Conservation (phyloP, 1,140 invertebrate species). For the Bombyx mandarina region DNA sequence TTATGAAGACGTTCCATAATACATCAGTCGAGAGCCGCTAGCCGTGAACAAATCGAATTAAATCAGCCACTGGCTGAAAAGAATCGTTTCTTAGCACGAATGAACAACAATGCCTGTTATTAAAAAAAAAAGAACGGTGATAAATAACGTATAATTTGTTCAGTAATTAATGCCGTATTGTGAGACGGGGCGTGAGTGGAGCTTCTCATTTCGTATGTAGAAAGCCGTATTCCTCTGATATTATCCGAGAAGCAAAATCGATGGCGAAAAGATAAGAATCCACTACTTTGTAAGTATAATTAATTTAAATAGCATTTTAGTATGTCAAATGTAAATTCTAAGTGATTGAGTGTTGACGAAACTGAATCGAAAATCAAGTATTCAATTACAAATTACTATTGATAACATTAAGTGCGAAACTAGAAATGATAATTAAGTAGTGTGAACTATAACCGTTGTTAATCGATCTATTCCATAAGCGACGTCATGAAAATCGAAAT, state of each 20-base stretch:
- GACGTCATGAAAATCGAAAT: too few relatives aligned
- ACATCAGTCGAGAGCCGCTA: slow-evolving; percentile 15
- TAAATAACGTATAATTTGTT: slow-evolving; percentile 64
- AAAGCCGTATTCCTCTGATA: slow-evolving; percentile 32
- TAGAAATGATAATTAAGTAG: too few relatives aligned
- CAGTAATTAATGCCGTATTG: slow-evolving; percentile 52
- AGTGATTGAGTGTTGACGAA: too few relatives aligned
- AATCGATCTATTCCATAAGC: too few relatives aligned
- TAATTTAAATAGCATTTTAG: slow-evolving; percentile 31
- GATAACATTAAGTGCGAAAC: too few relatives aligned
- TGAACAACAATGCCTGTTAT: slow-evolving; percentile 62
- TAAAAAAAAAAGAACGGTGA: slow-evolving; percentile 52
- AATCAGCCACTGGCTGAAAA: slow-evolving; percentile 59
- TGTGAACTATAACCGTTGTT: too few relatives aligned
- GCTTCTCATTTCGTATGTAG: slow-evolving; percentile 57
- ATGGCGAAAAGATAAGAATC: slow-evolving; percentile 44
- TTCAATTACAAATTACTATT: too few relatives aligned
- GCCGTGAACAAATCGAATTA: slow-evolving; percentile 55
- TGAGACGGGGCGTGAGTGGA: slow-evolving; percentile 62
- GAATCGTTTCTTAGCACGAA: slow-evolving; percentile 65
- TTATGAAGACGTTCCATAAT: slow-evolving; percentile 39
- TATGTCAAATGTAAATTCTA: slow-evolving; percentile 16
- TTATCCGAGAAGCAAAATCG: slow-evolving; percentile 28
- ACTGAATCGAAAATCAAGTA: too few relatives aligned
- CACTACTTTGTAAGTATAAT: slow-evolving; percentile 39